phyloP scores from a whole-genome alignment of 1,140 invertebrate species.

The Muscidifurax raptorellus region DNA sequence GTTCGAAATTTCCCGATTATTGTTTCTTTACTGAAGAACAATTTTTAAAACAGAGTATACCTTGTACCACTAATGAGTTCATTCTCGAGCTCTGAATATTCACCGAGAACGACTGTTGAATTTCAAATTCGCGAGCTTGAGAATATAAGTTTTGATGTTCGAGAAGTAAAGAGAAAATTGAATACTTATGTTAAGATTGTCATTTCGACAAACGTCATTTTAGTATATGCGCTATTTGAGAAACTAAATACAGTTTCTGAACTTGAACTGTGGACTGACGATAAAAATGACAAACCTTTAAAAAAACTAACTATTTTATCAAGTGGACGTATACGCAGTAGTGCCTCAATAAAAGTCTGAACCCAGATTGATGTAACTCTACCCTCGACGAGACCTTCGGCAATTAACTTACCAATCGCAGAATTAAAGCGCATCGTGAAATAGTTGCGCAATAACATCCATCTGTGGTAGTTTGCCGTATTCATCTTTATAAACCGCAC shows the following conservation, averaged over 20 bases:
- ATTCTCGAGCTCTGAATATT: too few relatives aligned
- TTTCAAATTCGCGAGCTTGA: too few relatives aligned
- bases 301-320: not conserved
- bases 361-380: not conserved
- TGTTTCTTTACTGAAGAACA: not conserved
- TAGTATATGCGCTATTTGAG: not conserved
- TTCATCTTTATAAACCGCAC: not conserved
- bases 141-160: too few relatives aligned
- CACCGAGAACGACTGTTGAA: too few relatives aligned
- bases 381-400: not conserved
- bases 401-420: constrained; percentile 21
- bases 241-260: not conserved
- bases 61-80: too few relatives aligned
- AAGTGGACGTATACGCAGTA: not conserved
- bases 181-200: not conserved
- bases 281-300: not conserved
- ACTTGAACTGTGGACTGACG: not conserved
- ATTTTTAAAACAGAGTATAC: not conserved
- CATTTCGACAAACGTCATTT: not conserved
- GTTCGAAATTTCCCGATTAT: not conserved
- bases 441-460: not conserved
- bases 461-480: not conserved
- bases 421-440: constrained; percentile 8
- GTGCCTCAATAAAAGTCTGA: not conserved
- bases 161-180: too few relatives aligned